phyloP scores from a whole-genome alignment of 2,888 invertebrate genomes.

The Agrotis ipsilon region DNA sequence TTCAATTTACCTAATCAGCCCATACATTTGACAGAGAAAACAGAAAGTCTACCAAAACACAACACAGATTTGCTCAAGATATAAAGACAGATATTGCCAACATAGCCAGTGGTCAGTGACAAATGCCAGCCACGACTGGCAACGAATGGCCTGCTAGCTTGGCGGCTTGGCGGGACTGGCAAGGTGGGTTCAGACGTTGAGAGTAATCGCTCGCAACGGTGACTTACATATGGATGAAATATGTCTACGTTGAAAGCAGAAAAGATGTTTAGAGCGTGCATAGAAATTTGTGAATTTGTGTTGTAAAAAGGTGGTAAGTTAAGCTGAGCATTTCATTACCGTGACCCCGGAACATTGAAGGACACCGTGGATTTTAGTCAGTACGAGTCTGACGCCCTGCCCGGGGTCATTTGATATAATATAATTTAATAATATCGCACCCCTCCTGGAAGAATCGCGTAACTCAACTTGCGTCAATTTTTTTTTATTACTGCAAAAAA shows the following conservation, averaged over 20 bases:
- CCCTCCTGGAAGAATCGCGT: too few species aligned
- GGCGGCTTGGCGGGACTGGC: slow-evolving; percentile 20
- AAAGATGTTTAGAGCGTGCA: not conserved
- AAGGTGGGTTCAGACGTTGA: slow-evolving; percentile 24
- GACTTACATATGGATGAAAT: slow-evolving; percentile 40
- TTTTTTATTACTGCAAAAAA: too few species aligned
- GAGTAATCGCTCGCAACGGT: slow-evolving; percentile 44
- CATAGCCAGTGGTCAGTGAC: slow-evolving; percentile 33
- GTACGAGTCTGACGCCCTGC: too few species aligned
- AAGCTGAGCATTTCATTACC: too few species aligned
- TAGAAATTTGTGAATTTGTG: not conserved
- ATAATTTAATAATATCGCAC: too few species aligned
- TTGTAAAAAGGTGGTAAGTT: too few species aligned
- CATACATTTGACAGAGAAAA: too few species aligned
- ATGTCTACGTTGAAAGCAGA: slow-evolving; percentile 6
- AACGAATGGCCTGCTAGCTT: slow-evolving; percentile 34
- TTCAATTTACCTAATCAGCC: too few species aligned
- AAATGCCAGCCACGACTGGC: slow-evolving; percentile 43
- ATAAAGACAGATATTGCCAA: slow-evolving; percentile 24
- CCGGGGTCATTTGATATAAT: too few species aligned
- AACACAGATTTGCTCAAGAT: slow-evolving; percentile 18
- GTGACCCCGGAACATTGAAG: too few species aligned
- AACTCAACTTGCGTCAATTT: too few species aligned
- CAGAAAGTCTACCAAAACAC: not conserved
- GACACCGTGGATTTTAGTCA: too few species aligned